These are phyloP conservation scores for Streptopelia turtur DNA, from an alignment of 2,797 vertebrate species.

Conservation along the genomic window DNA sequence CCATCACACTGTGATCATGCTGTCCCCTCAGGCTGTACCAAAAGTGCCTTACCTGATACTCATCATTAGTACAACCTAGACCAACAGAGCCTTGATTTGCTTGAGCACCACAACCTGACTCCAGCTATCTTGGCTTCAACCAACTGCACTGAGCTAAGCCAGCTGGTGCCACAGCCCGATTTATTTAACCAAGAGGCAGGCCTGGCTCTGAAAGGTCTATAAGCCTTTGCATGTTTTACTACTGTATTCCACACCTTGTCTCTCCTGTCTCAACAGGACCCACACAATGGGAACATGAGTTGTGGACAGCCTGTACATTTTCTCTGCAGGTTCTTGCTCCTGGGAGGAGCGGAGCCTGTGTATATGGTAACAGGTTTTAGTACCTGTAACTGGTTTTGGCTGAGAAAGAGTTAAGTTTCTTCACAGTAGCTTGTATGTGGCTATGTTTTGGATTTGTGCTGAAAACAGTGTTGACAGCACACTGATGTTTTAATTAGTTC, in stretches of 20 bases:
- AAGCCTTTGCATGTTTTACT: neutral
- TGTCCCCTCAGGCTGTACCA: neutral
- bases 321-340: neutral
- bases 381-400: neutral
- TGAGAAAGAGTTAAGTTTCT: neutral
- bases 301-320: neutral
- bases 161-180: neutral
- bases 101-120: neutral
- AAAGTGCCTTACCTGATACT: neutral
- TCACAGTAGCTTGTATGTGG: neutral
- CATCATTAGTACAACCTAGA: neutral
- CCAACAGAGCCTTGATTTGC: neutral
- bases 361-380: neutral
- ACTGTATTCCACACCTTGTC: neutral
- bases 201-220: neutral
- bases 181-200: neutral
- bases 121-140: neutral
- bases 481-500: no score
- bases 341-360: neutral
- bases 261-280: neutral
- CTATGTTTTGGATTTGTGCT: no score
- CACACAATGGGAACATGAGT: neutral
- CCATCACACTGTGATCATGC: neutral
- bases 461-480: no score
- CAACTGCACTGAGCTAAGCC: neutral